Base-by-base conservation (phyloP, 2,113 vertebrate species). In the Alectura lathami region DNA sequence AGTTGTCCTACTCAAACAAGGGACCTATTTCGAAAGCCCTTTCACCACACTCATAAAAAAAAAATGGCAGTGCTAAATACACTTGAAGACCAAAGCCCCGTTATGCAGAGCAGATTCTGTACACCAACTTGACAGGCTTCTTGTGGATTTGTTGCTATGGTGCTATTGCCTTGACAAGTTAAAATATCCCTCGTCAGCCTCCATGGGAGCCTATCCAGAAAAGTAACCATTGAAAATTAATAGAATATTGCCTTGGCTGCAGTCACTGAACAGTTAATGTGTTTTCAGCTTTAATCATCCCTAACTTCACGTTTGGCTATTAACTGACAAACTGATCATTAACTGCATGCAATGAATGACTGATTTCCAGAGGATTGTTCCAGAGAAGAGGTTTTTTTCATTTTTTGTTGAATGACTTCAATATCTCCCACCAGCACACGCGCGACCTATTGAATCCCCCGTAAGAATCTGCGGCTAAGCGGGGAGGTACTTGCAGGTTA, bases 221-320 rank as follows among this genome's bases (percentile, higher is more conserved):
- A 86, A 86, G 12, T 32, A 94, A 45, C 38, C 64, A 76, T 29
- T 30, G 86, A 38, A 89, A 88, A 88, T 88, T 32, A 69, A 32
- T 36, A 6, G 3, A 81, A 88, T 81, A 62, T 53, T 81, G 14
- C 83, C 38, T 86, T 87, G 73, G 81, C 32, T 74, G 56, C 18
- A 75, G 67, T 76, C 57, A 60, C 56, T 29, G 23, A 89, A 76
- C 36, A 73, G 73, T 93, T 89, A 69, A 38, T 6, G 23, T 69
- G 73, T 60, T 80, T 70, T 29, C 81, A 92, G 77, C 62, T 94
- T 83, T 92, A 86, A 86, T 96, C 43, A 73, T 67, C 75, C 47
- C 94, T 95, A 80, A 76, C 85, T 94, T 93, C 80, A 82, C 8
- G 9, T 91, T 94, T 94, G 81, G 82, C 74, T 91, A 51, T 94